Evolutionary conservation across 2,113 vertebrate genomes (phyloP), one percentile per base, ranked within the genome.

Genomic region (Fulmarus glacialis): DNA sequence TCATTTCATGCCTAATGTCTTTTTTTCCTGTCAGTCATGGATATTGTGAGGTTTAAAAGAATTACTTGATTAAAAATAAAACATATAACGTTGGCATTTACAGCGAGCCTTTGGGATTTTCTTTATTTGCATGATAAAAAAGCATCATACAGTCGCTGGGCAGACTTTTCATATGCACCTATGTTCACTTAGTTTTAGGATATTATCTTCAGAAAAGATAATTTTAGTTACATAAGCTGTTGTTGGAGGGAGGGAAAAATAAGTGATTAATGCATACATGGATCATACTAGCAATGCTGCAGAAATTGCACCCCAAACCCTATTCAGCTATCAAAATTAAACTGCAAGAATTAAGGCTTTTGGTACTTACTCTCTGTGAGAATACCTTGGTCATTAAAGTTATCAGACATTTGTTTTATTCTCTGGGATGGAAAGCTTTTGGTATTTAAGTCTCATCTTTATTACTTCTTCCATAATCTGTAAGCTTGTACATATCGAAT

Each of bases 11-110:
- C 97, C 93, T 98, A 86, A 95, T 98, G 96, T 97, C 96, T 96
- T 97, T 97, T 98, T 98, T 94, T 96, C 98, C 97, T 98, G 97
- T 98, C 98, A 98, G 96, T 98, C 98, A 97, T 98, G 97, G 95
- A 98, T 98, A 98, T 98, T 98, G 97, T 98, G 98, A 98, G 97
- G 98, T 98, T 98, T 97, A 92, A 98, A 98, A 97, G 83, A 98
- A 98, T 97, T 97, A 98, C 98, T 97, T 98, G 98, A 98, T 98
- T 98, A 97, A 98, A 98, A 99, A 99, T 98, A 98, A 99, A 99
- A 96, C 97, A 97, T 98, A 98, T 98, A 98, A 98, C 95, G 9
- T 98, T 98, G 98, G 55, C 98, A 98, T 98, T 98, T 97, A 97
- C 85, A 67, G 52, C 6, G 7, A 64, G 11, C 73, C 92, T 93